A percentile compares a stretch with the other conserved stretches of the same genome.
phyloP scores from a whole-genome alignment of 1,140 invertebrate species.

The Centruroides sculpturatus region DNA sequence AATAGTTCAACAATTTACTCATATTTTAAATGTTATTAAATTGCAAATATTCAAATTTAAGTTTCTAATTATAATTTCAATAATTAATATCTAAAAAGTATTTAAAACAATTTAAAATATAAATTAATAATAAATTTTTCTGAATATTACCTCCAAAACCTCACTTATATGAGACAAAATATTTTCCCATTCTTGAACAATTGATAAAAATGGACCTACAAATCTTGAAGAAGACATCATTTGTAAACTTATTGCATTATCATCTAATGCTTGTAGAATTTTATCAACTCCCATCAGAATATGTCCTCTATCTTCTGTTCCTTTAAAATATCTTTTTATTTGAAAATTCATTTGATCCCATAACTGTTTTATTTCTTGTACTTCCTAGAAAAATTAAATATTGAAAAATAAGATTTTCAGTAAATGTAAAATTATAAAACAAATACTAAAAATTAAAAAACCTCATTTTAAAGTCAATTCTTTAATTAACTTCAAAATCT shows the following conservation, averaged over 20 bases:
- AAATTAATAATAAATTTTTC: background rate
- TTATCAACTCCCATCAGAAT: slow-evolving; percentile 68
- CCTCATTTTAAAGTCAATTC: no score
- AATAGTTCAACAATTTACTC: no score
- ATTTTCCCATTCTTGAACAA: slow-evolving; percentile 71
- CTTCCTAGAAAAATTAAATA: slow-evolving; percentile 33
- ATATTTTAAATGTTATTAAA: no score
- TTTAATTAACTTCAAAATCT: no score
- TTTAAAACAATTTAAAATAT: no score
- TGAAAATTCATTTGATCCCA: slow-evolving; percentile 60
- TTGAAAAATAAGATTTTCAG: background rate
- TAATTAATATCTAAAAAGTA: no score
- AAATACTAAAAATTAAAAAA: no score
- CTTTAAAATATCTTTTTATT: slow-evolving; percentile 39
- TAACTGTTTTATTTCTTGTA: slow-evolving; percentile 50
- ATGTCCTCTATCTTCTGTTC: slow-evolving; percentile 44
- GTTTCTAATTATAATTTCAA: no score
- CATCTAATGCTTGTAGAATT: slow-evolving; percentile 61
- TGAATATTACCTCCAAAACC: slow-evolving; percentile 48
- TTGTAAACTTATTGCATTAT: slow-evolving; percentile 75
- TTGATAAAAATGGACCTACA: slow-evolving; percentile 63
- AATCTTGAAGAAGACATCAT: slow-evolving; percentile 80
- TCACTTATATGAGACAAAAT: slow-evolving; percentile 60
- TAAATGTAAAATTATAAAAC: no score
- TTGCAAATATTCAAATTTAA: no score